These are phyloP conservation scores for Corticium candelabrum DNA, from an alignment of 37 sponge, comb jelly and placozoan species.

Conservation along the genomic window DNA sequence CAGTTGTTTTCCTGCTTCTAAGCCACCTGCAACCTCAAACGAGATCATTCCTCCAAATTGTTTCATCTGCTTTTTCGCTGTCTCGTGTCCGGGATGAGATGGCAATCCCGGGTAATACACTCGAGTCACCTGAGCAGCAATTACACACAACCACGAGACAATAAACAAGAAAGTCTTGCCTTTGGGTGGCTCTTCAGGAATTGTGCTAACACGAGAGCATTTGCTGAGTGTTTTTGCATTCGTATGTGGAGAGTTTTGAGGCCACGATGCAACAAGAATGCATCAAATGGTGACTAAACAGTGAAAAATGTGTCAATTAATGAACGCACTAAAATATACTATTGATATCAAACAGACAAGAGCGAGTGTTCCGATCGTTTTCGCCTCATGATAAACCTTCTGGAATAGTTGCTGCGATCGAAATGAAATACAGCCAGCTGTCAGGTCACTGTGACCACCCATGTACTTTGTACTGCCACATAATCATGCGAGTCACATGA, in stretches of 20 bases:
- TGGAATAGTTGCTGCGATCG: neutral
- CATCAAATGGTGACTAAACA: conserved; percentile 54
- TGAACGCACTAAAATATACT: neutral
- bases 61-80: conserved; percentile 52
- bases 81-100: conserved; percentile 56
- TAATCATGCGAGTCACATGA: too few species aligned
- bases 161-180: conserved; percentile 11
- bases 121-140: conserved; percentile 9
- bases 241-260: conserved; percentile 64
- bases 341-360: neutral
- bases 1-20: conserved; percentile 21
- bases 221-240: conserved; percentile 53
- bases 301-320: neutral
- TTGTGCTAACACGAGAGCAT: conserved; percentile 49
- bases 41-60: conserved; percentile 57
- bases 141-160: neutral
- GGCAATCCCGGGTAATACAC: conserved; percentile 61
- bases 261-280: conserved; percentile 44
- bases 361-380: neutral
- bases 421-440: conserved; percentile 38
- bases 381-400: neutral
- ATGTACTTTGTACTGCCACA: conserved; percentile 49
- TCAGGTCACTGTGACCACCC: conserved; percentile 55
- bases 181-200: conserved; percentile 52
- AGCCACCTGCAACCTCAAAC: conserved; percentile 37